Evolutionary conservation across 2,113 vertebrate species (phyloP).

Genomic region (Sphyrna mokarran): DNA sequence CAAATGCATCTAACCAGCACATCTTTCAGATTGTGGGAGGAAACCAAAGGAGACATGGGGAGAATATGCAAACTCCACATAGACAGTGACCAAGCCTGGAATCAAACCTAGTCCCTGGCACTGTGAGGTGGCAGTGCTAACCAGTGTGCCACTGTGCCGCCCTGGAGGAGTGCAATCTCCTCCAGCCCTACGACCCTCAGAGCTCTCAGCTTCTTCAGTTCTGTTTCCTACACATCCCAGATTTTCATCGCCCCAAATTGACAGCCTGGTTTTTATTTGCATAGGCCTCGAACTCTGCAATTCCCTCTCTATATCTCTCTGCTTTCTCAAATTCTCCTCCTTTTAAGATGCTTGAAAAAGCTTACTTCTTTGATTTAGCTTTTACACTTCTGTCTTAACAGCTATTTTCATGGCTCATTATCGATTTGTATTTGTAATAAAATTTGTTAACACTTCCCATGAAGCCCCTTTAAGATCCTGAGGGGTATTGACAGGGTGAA

Average conservation of each 20-base stretch:
- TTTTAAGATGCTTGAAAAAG: not conserved
- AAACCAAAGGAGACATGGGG: too few relatives aligned
- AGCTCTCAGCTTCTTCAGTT: not conserved
- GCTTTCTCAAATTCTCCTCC: not conserved
- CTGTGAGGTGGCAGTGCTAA: too few relatives aligned
- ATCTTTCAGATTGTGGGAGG: too few relatives aligned
- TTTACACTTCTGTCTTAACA: not conserved
- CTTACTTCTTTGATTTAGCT: not conserved
- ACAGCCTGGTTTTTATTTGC: not conserved
- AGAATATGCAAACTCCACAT: too few relatives aligned
- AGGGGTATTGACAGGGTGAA: too few relatives aligned
- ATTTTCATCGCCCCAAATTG: not conserved
- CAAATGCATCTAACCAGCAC: too few relatives aligned
- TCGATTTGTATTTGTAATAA: not conserved
- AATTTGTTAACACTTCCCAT: not conserved
- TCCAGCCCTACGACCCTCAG: not conserved
- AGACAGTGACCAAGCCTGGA: too few relatives aligned
- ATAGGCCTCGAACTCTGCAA: not conserved
- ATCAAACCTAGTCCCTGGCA: too few relatives aligned
- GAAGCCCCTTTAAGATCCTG: not conserved
- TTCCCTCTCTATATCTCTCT: not conserved
- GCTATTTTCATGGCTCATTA: not conserved
- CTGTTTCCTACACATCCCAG: not conserved
- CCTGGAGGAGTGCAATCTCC: not conserved
- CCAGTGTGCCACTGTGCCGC: too few relatives aligned